phyloP scores from a whole-genome alignment of 2,797 vertebrate genomes.

The Orestias chungarensis region DNA sequence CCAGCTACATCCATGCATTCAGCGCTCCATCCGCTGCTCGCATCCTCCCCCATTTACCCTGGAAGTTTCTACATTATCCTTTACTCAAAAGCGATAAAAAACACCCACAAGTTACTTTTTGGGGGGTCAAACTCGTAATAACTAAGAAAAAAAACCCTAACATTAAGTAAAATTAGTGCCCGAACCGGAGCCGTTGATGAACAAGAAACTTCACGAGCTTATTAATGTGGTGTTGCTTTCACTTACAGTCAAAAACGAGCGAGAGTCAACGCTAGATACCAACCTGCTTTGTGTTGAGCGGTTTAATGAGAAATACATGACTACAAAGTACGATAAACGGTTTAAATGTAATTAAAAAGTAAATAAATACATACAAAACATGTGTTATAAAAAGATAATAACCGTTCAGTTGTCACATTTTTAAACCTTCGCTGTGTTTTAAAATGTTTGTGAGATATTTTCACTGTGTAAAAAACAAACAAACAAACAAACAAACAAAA shows the following conservation, averaged over 20 bases:
- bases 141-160: background rate
- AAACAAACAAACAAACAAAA: background rate
- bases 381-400: background rate
- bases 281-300: background rate
- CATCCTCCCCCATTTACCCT: constrained; percentile 51
- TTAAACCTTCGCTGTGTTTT: background rate
- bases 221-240: constrained; percentile 41
- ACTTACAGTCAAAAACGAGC: constrained; percentile 7
- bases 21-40: constrained; percentile 31
- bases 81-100: background rate
- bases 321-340: background rate
- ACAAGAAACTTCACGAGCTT: background rate
- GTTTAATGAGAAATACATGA: background rate
- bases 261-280: constrained; percentile 30
- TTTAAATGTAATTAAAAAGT: background rate
- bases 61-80: constrained; percentile 19
- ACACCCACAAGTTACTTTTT: background rate
- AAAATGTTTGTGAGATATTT: background rate
- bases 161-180: background rate
- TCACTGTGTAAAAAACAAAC: background rate
- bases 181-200: constrained; percentile 22
- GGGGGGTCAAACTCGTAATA: background rate
- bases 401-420: background rate
- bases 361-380: background rate
- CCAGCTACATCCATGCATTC: constrained; percentile 60